These are phyloP conservation scores for Capricornis sumatraensis DNA, from an alignment of 2,113 vertebrate species.

Conservation along the genomic window DNA sequence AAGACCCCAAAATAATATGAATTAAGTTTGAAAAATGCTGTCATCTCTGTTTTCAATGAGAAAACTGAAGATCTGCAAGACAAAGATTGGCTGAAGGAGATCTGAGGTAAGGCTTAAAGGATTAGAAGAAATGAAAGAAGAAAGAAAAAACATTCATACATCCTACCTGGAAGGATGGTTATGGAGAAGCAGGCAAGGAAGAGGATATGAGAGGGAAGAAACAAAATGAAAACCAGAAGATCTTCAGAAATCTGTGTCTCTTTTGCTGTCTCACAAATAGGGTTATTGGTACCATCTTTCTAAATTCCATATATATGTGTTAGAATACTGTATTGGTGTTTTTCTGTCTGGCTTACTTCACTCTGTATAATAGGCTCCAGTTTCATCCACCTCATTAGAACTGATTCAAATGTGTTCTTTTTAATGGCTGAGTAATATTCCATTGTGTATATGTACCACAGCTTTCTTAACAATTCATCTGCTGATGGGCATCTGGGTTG, in stretches of 20 bases:
- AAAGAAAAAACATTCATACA: background rate
- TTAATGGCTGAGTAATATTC: background rate
- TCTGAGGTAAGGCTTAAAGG: background rate
- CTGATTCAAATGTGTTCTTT: background rate
- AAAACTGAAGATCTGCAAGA: background rate
- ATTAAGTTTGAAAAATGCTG: background rate
- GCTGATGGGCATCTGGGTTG: background rate
- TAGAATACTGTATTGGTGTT: background rate
- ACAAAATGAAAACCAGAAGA: background rate
- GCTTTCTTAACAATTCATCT: background rate
- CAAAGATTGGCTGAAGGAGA: background rate
- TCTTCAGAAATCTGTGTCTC: background rate
- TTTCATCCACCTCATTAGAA: background rate
- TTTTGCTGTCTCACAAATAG: background rate
- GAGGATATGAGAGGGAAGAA: background rate
- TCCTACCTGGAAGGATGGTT: background rate
- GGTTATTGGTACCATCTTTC: background rate
- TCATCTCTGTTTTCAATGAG: background rate
- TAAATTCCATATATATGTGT: background rate
- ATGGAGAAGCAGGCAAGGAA: background rate
- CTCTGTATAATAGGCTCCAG: background rate
- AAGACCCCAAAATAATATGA: background rate
- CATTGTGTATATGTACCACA: background rate
- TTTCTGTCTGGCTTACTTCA: background rate
- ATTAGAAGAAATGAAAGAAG: background rate